Conservation (phyloP, 2,113 vertebrate species). For the Fukomys damarensis region DNA sequence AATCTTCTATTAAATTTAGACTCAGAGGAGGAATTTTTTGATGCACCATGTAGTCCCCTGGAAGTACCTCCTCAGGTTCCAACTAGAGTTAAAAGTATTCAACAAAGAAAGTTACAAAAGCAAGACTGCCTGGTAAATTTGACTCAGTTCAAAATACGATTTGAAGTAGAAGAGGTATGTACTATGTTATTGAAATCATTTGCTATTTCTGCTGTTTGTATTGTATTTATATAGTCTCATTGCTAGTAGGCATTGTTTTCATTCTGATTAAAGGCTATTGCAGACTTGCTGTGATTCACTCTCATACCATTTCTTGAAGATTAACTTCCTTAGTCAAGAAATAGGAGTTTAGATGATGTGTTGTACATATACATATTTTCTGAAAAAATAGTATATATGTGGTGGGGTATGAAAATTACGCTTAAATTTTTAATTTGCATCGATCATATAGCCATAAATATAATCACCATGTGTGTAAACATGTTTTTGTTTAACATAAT, state of each 20-base stretch:
- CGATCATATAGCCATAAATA: neutral
- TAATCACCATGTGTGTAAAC: neutral
- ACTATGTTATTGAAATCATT: constrained; percentile 32
- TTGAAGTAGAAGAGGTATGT: constrained; percentile 95
- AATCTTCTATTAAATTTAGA: constrained; percentile 83
- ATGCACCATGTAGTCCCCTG: constrained; percentile 94
- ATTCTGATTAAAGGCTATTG: neutral
- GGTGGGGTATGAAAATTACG: neutral
- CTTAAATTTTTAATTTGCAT: constrained; percentile 16
- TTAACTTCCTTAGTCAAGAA: constrained; percentile 18
- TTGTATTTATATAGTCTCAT: neutral
- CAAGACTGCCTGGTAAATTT: constrained; percentile 93
- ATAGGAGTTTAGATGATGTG: neutral
- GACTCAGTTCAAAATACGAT: constrained; percentile 91
- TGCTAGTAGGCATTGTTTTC: constrained; percentile 6
- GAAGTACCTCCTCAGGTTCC: constrained; percentile 86
- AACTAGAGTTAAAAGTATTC: constrained; percentile 73
- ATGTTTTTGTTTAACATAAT: neutral
- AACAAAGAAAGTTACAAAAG: constrained; percentile 83
- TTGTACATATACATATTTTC: neutral
- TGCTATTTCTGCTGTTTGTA: neutral
- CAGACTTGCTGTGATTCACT: neutral
- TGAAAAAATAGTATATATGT: neutral
- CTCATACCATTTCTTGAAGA: neutral
- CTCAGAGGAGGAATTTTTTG: constrained; percentile 97